Percentiles rank a stretch among this genome's conserved stretches.
phyloP scores from a whole-genome alignment of 2,113 vertebrate species.

The Campylorhamphus procurvoides region DNA sequence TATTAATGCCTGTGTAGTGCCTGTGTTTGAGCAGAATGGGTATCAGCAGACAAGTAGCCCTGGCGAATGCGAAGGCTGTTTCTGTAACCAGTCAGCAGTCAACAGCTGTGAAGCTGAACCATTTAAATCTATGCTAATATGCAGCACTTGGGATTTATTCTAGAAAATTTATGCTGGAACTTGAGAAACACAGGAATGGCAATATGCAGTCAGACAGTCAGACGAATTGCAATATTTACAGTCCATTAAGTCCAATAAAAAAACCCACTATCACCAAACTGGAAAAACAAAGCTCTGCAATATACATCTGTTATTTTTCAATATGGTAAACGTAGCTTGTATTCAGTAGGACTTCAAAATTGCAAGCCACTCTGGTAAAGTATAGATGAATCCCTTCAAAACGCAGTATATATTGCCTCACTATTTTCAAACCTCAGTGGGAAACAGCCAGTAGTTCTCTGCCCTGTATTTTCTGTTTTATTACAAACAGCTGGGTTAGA shows the following conservation, averaged over 20 bases:
- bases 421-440: not conserved
- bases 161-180: not conserved
- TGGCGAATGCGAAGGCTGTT: not conserved
- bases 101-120: not conserved
- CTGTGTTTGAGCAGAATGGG: not conserved
- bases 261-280: not conserved
- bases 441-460: not conserved
- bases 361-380: not conserved
- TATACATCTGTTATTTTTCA: not conserved
- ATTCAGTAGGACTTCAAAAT: not conserved
- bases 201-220: not conserved
- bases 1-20: not conserved
- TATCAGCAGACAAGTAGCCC: not conserved
- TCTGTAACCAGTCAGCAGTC: fast-evolving
- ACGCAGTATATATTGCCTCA: not conserved
- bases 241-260: not conserved
- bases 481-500: not conserved
- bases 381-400: not conserved
- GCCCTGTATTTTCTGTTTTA: not conserved
- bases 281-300: not conserved
- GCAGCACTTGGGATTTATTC: not conserved
- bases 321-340: not conserved
- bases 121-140: not conserved
- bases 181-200: not conserved
- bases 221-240: not conserved